Evolutionary conservation across 1,140 invertebrate species (phyloP).

Genomic region (Drosophila ercepeae): DNA sequence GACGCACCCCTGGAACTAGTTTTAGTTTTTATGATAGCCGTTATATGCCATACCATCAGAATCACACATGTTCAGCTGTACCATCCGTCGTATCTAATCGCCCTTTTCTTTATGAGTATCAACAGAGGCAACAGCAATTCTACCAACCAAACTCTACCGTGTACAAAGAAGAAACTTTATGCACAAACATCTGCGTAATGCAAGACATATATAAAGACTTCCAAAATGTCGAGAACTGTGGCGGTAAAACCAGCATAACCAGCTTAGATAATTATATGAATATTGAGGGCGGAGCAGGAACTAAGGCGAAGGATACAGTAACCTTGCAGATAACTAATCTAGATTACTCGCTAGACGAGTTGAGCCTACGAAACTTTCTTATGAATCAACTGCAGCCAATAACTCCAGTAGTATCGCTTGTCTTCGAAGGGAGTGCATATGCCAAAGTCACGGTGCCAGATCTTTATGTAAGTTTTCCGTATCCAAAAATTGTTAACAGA

Average conservation of each 20-base stretch:
- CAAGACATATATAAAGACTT: constrained; percentile 1
- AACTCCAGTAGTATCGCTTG: constrained; percentile 75
- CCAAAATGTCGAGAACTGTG: not conserved
- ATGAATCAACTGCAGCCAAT: constrained; percentile 80
- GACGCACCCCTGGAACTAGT: not conserved
- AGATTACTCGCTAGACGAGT: constrained; percentile 79
- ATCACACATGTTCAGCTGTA: constrained; percentile 42
- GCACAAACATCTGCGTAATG: not conserved
- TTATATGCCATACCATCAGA: constrained; percentile 74
- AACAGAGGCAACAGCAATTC: constrained; percentile 5
- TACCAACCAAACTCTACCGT: constrained; percentile 33
- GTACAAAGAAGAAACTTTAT: constrained; percentile 24
- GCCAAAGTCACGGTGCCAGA: constrained; percentile 82
- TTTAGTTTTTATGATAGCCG: constrained; percentile 56
- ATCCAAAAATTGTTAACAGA: not conserved
- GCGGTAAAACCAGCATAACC: not conserved
- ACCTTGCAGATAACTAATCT: constrained; percentile 83
- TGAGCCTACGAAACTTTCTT: constrained; percentile 67
- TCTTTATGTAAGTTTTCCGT: constrained; percentile 64
- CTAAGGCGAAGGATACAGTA: constrained; percentile 57
- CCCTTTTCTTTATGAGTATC: not conserved
- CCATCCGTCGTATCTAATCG: constrained; percentile 4
- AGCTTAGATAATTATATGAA: not conserved
- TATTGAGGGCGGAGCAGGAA: constrained; percentile 7
- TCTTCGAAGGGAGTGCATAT: constrained; percentile 76